Conservation (phyloP, 1,140 invertebrate species). For the Ceratina calcarata region DNA sequence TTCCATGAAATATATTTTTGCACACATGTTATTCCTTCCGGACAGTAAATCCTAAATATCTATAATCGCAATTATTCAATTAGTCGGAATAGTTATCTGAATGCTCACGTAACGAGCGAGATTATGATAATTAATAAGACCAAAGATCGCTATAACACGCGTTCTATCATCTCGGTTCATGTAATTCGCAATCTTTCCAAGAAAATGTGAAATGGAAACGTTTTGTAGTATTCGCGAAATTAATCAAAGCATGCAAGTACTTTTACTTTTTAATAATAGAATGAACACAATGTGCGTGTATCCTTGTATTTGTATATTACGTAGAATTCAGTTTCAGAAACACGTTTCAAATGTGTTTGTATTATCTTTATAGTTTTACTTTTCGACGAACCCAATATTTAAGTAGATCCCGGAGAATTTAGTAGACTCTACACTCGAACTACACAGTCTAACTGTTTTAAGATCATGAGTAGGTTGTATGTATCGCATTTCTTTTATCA, state of each 20-base stretch:
- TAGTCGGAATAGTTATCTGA: constrained; percentile 46
- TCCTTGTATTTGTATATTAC: background rate
- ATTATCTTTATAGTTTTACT: too few relatives aligned
- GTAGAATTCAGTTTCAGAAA: too few relatives aligned
- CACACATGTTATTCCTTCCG: constrained; percentile 53
- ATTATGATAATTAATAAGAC: constrained; percentile 54
- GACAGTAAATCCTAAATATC: constrained; percentile 45
- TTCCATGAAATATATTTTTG: constrained; percentile 9
- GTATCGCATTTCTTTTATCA: constrained; percentile 36
- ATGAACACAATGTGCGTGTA: background rate
- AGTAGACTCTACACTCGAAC: too few relatives aligned
- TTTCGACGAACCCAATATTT: too few relatives aligned
- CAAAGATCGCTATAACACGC: constrained; percentile 39
- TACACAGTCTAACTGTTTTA: too few relatives aligned
- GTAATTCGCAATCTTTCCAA: background rate
- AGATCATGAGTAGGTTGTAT: too few relatives aligned
- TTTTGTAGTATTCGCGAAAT: background rate
- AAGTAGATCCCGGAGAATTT: too few relatives aligned
- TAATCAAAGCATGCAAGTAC: background rate
- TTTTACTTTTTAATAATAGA: background rate
- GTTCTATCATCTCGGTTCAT: background rate
- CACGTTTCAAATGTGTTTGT: too few relatives aligned
- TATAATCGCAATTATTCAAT: constrained; percentile 56
- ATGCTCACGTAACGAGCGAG: constrained; percentile 33
- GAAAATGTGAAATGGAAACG: background rate